Evolutionary conservation across 2,888 invertebrate species (phyloP).

Genomic region (Ophioninae sp.): DNA sequence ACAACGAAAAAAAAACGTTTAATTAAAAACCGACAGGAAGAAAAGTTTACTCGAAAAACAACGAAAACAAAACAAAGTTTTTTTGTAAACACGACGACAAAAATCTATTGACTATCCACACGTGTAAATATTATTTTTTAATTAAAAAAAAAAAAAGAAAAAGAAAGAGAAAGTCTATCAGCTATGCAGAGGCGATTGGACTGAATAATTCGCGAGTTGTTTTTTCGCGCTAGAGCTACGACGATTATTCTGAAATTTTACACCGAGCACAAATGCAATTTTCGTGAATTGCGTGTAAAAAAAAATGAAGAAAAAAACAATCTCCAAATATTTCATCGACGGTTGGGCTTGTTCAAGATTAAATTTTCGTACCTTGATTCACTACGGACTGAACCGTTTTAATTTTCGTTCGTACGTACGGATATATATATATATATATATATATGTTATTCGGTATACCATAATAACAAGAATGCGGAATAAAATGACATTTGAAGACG

Average conservation of each 20-base stretch:
- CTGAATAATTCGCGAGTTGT: constrained; percentile 37
- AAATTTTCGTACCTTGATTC: constrained; percentile 47
- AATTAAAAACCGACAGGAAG: too few relatives aligned
- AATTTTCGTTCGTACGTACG: neutral
- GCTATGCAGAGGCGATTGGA: constrained; percentile 31
- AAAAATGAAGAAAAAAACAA: neutral
- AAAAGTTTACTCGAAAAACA: neutral
- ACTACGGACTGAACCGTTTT: constrained; percentile 39
- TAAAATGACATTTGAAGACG: constrained; percentile 29
- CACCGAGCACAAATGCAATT: neutral
- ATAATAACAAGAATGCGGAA: constrained; percentile 36
- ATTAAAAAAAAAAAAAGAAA: neutral
- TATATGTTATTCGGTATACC: constrained; percentile 19
- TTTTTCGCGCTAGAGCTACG: constrained; percentile 30
- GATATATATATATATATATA: neutral
- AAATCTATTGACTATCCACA: constrained; percentile 5
- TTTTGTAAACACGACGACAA: neutral
- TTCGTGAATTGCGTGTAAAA: neutral
- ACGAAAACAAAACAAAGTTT: neutral
- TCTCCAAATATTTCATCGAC: constrained; percentile 8
- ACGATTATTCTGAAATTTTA: constrained; percentile 4
- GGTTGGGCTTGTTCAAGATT: neutral
- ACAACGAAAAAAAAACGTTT: too few relatives aligned
- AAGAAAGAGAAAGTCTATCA: constrained; percentile 25
- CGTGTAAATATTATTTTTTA: constrained; percentile 50